Evolutionary conservation across 1,140 invertebrate species (phyloP), one percentile per base, ranked within the genome.

Genomic region (Batillaria attramentaria): DNA sequence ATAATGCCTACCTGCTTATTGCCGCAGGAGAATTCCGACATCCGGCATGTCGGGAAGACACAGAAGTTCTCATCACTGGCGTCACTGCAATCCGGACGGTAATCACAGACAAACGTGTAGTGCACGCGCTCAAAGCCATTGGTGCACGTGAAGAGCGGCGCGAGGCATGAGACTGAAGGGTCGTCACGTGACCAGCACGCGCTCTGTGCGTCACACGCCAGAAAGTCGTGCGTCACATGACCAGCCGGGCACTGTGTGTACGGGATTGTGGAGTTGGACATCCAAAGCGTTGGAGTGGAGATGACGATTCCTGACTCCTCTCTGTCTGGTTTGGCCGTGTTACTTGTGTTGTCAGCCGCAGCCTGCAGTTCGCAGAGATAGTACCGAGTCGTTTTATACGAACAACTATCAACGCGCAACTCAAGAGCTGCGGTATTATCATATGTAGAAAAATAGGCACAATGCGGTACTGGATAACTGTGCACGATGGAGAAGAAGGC

Each of bases 21-120:
- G 4, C 24, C 46, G 42, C 70, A 72, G 8, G 4, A 28, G 16
- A 72, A 50, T 24, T 46, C 42, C 0, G 8, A n/a, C 31, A 31
- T 0, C 2, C 2, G 5, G 1, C 70, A 72, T 2, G 70, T 24
- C 5, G 41, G 24, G 42, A 72, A 72, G 31, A 31, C 0, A 35
- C 70, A 72, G 70, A 72, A 72, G 5, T 31, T 33, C 24, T 72
- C 70, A 16, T 72, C 70, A 31, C 70, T 72, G n/a, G n/a, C 28
- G 70, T 72, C 70, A 5, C 33, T 6, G 35, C 70, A 72, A 31
- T 72, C 70, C 4, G 18, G 70, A 16, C 70, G 70, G 33, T 72
- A 43, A 43, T 72, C 43, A 28, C 70, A 72, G 42, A 72, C 70
- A 31, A 72, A 41, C 31, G 70, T 72, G 70, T 72, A 72, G 6